These are phyloP conservation scores for Myotis findleyi DNA, from an alignment of 2,797 vertebrate species.

Conservation along the genomic window DNA sequence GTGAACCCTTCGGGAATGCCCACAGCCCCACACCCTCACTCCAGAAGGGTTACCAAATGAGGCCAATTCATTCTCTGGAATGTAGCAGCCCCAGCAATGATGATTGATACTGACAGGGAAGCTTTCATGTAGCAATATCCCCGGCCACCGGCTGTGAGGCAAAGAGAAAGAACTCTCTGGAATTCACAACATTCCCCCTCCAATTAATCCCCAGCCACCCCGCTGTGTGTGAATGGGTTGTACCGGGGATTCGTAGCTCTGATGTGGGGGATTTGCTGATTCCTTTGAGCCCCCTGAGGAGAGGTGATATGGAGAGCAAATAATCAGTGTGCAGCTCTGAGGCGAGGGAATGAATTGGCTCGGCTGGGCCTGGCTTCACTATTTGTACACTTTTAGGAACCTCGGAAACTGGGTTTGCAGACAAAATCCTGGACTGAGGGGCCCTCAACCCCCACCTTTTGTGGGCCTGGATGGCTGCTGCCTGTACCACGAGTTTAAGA, in stretches of 20 bases:
- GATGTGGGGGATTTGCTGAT: slow-evolving; percentile 80
- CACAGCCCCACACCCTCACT: neutral
- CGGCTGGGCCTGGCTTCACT: slow-evolving; percentile 47
- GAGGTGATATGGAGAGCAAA: slow-evolving; percentile 82
- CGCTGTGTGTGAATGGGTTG: slow-evolving; percentile 80
- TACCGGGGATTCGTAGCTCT: slow-evolving; percentile 79
- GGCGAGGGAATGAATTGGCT: slow-evolving; percentile 68
- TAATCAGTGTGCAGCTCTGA: slow-evolving; percentile 68
- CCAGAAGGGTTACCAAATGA: slow-evolving; percentile 71
- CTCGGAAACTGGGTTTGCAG: slow-evolving; percentile 47
- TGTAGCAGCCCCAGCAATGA: slow-evolving; percentile 78
- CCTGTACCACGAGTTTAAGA: neutral
- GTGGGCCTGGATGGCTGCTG: neutral
- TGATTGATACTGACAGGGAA: slow-evolving; percentile 84
- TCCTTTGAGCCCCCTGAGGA: slow-evolving; percentile 77
- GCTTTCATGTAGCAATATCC: slow-evolving; percentile 85
- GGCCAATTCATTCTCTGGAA: slow-evolving; percentile 84
- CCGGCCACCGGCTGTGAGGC: slow-evolving; percentile 81
- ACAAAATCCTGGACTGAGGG: slow-evolving; percentile 61
- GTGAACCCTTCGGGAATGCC: neutral
- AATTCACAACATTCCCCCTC: slow-evolving; percentile 86
- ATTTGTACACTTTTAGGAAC: slow-evolving; percentile 65
- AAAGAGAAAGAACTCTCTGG: slow-evolving; percentile 80
- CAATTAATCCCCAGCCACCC: slow-evolving; percentile 85
- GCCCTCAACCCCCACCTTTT: slow-evolving; percentile 45